Percentiles rank a stretch among this genome's conserved stretches.
phyloP scores from a whole-genome alignment of 1,140 invertebrate genomes.

The Drosophila trapezifrons region DNA sequence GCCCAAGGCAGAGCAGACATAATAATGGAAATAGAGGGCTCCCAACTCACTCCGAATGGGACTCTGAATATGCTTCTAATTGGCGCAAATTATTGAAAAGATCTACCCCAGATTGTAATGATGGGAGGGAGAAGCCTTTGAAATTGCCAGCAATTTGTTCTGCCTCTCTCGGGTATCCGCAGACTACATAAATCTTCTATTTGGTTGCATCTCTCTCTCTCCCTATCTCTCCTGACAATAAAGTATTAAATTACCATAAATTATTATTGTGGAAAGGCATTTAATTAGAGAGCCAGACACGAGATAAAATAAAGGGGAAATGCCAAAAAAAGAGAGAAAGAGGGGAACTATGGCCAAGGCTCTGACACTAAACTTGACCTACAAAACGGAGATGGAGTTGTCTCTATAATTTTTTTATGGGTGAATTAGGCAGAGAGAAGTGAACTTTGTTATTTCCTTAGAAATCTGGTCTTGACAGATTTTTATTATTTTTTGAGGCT shows the following conservation, averaged over 20 bases:
- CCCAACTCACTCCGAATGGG: constrained; percentile 36
- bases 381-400: constrained; percentile 28
- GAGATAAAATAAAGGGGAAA: constrained; percentile 6
- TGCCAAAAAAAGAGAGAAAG: not conserved
- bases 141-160: constrained; percentile 70
- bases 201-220: constrained; percentile 10
- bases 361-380: constrained; percentile 64
- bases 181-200: constrained; percentile 41
- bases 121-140: constrained; percentile 29
- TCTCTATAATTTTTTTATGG: constrained; percentile 11
- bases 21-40: constrained; percentile 47
- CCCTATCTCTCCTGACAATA: constrained; percentile 27
- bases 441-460: constrained; percentile 5
- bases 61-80: constrained; percentile 72
- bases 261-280: constrained; percentile 68
- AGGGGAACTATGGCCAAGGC: constrained; percentile 30
- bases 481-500: not conserved
- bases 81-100: constrained; percentile 75
- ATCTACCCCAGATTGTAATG: constrained; percentile 59
- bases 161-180: constrained; percentile 23
- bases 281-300: constrained; percentile 73
- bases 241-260: constrained; percentile 80
- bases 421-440: constrained; percentile 8
- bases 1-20: constrained; percentile 29
- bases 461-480: not conserved